Base-by-base conservation (phyloP, 2,113 vertebrate species). In the Dromaius novaehollandiae region DNA sequence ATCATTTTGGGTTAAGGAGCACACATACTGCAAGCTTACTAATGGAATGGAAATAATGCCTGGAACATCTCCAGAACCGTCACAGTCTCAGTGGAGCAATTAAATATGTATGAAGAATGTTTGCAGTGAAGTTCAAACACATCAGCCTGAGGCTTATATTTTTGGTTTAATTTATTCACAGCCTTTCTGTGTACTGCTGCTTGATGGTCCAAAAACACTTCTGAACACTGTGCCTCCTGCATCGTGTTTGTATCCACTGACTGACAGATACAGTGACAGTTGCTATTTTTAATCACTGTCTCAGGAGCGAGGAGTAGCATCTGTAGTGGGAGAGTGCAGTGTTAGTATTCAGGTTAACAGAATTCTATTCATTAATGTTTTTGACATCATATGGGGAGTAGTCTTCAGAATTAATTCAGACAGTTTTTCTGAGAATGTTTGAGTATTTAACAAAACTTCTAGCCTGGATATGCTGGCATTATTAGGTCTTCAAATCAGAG, bases 31-130 rank as follows among this genome's bases (percentile, higher is more conserved):
- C 94, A 96, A 97, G 96, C 48, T 91, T 97, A 95, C 97, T 98
- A 98, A 98, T 98, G 98, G 98, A 97, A 98, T 97, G 96, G 98
- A 98, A 98, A 98, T 98, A 98, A 98, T 97, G 96, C 92, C 95
- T 98, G 98, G 98, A 98, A 96, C 88, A 65, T 97, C 95, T 98
- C 98, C 97, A 98, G 94, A 98, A 96, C 48, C 95, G 93, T 89
- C 93, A 92, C 79, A 71, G 92, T 98, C 98, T 98, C 98, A 89
- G 46, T 92, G 97, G 97, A 98, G 91, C 96, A 95, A 98, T 98
- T 98, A 98, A 98, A 98, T 98, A 98, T 98, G 97, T 97, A 98
- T 98, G 98, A 98, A 97, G 93, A 97, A 96, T 96, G 96, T 98
- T 98, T 97, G 95, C 97, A 88, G 95, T 97, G 97, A 97, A 98